Evolutionary conservation across 2,797 vertebrate genomes (phyloP), one percentile per base, ranked within the genome.

Genomic region (Pantherophis vulpinus): DNA sequence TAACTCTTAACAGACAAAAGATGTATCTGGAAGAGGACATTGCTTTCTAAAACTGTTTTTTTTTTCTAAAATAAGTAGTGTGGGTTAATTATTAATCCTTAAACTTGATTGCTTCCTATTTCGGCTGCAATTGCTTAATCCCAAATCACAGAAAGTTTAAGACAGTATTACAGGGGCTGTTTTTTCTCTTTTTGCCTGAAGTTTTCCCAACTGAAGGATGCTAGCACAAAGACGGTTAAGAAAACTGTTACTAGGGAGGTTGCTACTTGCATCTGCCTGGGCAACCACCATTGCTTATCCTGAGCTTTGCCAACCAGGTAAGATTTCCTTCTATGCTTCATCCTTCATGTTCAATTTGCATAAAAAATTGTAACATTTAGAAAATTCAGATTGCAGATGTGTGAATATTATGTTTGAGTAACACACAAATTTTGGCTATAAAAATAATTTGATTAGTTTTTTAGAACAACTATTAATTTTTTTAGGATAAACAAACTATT

Each of bases 221-320:
- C 95, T 83, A 83, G 10, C 74, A 83, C 74, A 1, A 42, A 83
- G 74, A 83, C 2, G 2, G 20, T 83, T 83, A 47, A 42, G 42
- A 47, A 25, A 47, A 83, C 37, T 83, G 37, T 83, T 83, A 47
- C 42, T 98, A 96, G 94, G 42, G 59, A 93, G 95, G 94, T 74
- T 98, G 93, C 93, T 98, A 61, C 90, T 98, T 79, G 94, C 97
- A 92, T 94, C 98, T 29, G 97, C 96, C 93, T 92, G 98, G 94
- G 94, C 96, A 14, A 89, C 97, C 58, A 89, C 97, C 56, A 90
- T 96, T 94, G 95, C 96, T 60, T 63, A 95, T 59, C 47, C 96
- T 63, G 95, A 98, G 86, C 96, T 97, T 91, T 99, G 99, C 94
- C 86, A n/a, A 55, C 97, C 98, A 97, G 98, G 99, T 99, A 97